Evolutionary conservation across 2,888 invertebrate genomes (phyloP), one percentile per base, ranked within the genome.

Genomic region (Mythimna lalbum): DNA sequence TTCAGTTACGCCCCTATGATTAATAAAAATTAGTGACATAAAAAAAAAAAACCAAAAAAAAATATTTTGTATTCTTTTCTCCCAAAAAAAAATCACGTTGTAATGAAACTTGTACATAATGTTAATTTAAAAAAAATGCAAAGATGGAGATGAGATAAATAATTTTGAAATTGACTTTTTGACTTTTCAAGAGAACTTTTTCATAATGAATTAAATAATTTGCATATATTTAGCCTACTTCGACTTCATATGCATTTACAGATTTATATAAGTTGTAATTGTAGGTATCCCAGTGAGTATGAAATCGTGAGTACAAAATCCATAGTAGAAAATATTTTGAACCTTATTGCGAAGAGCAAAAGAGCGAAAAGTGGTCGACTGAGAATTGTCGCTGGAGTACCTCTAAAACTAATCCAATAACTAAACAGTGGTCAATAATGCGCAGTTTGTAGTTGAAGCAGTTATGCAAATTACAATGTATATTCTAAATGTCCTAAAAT

Each of bases 1-100:
- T 59, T 70, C 36, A 59, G 23, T 53, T n/a, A 66, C 59, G 33
- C 52, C 31, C 47, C 17, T 47, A 5, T 47, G 19, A 47, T 47
- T 47, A 47, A 47, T 23, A 33, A 49, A 21, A 62, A 56, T 21
- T 27, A n/a, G 17, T 17, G 33, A 23, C 14, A 31, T 27, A 53
- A 47, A 47, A 19, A 6, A 47, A 4, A 4, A 47, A 47, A 10
- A 43, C 19, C 2, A 43, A 65, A 33, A 21, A 14, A 33, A 21
- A 6, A 56, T n/a, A n/a, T 6, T 14, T 57, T 39, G 9, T 33
- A 6, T 33, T 33, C 5, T 33, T 33, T 4, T 33, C 5, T 33
- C 5, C 31, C 9, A 31, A 17, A 39, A 12, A 5, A 47, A 5
- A 60, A 27, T 39, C 19, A 17, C n/a, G n/a, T n/a, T 33, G 31